phyloP scores from a whole-genome alignment of 2,888 invertebrate species.

The Leptinotarsa peninsularis region DNA sequence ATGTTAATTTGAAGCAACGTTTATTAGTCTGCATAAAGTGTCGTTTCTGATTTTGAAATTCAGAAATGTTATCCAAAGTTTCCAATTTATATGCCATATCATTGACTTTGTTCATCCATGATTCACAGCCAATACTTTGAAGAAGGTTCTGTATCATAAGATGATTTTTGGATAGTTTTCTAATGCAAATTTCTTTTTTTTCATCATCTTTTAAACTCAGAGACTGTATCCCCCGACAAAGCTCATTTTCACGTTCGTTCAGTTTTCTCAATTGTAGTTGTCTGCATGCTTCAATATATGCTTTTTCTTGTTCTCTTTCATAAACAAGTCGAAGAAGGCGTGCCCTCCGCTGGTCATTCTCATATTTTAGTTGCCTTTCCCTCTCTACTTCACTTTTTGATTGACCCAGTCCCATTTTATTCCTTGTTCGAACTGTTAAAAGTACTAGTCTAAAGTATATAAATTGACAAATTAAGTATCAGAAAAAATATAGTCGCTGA shows the following conservation, averaged over 20 bases:
- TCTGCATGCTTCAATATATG: background rate
- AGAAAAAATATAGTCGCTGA: too few relatives aligned
- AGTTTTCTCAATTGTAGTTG: slow-evolving; percentile 1
- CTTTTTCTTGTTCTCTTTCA: background rate
- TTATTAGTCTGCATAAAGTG: slow-evolving; percentile 16
- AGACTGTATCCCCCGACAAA: background rate
- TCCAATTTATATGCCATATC: background rate
- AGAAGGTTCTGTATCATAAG: slow-evolving; percentile 9
- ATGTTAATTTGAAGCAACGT: background rate
- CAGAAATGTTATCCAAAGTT: background rate
- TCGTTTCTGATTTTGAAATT: slow-evolving; percentile 5
- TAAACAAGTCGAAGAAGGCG: background rate
- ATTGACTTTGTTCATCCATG: slow-evolving; percentile 8
- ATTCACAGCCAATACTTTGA: background rate
- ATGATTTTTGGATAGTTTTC: background rate
- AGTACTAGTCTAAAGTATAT: too few relatives aligned
- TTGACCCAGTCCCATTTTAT: slow-evolving; percentile 21
- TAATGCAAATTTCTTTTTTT: background rate
- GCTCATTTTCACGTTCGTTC: background rate
- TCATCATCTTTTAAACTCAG: background rate
- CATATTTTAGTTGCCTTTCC: background rate
- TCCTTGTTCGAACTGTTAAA: background rate
- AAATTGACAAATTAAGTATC: too few relatives aligned
- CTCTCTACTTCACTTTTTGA: slow-evolving; percentile 11
- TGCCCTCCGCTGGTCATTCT: background rate